Conservation (phyloP, 2,888 invertebrate species). For the Sthenelais limicola region DNA sequence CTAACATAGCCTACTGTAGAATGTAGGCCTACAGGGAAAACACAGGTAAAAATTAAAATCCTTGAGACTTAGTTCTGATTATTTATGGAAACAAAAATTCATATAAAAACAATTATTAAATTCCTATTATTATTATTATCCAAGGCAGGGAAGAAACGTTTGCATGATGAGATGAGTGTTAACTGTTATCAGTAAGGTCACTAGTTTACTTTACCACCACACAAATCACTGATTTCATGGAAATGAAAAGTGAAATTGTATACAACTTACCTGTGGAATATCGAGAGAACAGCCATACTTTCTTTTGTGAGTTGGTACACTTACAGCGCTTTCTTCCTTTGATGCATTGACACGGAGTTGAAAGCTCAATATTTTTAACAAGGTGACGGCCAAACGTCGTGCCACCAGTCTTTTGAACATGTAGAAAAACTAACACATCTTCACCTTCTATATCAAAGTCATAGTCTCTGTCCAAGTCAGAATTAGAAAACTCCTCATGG, state of each 20-base stretch:
- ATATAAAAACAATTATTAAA: too few species aligned
- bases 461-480: slow-evolving; percentile 84
- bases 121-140: too few species aligned
- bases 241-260: too few species aligned
- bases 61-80: too few species aligned
- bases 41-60: too few species aligned
- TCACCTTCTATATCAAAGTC: slow-evolving; percentile 77
- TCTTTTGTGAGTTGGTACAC: slow-evolving; percentile 54
- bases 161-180: too few species aligned
- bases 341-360: slow-evolving; percentile 95
- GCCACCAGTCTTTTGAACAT: slow-evolving; percentile 99
- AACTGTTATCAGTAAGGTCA: too few species aligned
- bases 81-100: too few species aligned
- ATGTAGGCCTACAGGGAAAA: too few species aligned
- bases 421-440: slow-evolving; percentile 97
- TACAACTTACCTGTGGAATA: slow-evolving; percentile 64
- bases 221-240: not conserved
- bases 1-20: too few species aligned
- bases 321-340: slow-evolving; percentile 84
- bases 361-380: slow-evolving; percentile 92
- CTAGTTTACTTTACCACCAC: not conserved
- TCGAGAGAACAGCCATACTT: slow-evolving; percentile 88
- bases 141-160: too few species aligned
- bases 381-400: slow-evolving; percentile 96
- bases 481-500: slow-evolving; percentile 74